These are phyloP conservation scores for Stegodyphus mimosarum DNA, from an alignment of 1,140 invertebrate genomes.

Conservation along the genomic window DNA sequence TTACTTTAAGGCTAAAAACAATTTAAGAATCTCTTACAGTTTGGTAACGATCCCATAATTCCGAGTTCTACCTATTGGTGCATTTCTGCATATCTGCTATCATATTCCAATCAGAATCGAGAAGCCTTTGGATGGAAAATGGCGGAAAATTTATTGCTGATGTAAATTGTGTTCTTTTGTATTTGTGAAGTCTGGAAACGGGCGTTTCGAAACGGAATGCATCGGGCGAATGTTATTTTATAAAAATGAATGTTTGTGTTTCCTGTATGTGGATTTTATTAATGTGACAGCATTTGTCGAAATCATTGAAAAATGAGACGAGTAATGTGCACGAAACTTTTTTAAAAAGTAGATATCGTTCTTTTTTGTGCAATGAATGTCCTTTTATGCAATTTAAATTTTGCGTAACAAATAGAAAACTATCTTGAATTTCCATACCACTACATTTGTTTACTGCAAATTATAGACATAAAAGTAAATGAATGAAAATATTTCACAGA, in stretches of 20 bases:
- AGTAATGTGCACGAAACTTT: too few relatives aligned
- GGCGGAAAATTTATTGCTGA: constrained; percentile 31
- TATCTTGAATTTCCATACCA: too few relatives aligned
- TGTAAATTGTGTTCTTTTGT: constrained; percentile 36
- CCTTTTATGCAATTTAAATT: too few relatives aligned
- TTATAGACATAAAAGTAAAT: too few relatives aligned
- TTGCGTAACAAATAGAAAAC: too few relatives aligned
- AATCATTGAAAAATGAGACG: not conserved
- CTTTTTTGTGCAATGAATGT: too few relatives aligned
- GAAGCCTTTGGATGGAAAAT: not conserved
- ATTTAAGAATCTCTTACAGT: too few relatives aligned
- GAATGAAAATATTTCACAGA: too few relatives aligned
- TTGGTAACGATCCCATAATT: too few relatives aligned
- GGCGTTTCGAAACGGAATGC: constrained; percentile 36
- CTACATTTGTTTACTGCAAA: too few relatives aligned
- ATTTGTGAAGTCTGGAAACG: constrained; percentile 26
- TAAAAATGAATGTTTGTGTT: constrained; percentile 42
- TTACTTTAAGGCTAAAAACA: too few relatives aligned
- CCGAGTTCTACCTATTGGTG: not conserved
- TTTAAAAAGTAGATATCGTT: too few relatives aligned
- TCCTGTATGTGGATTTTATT: not conserved
- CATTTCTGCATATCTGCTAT: not conserved
- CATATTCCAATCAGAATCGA: constrained; percentile 1
- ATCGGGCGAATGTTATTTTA: constrained; percentile 25
- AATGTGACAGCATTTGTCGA: constrained; percentile 19